A percentile compares a stretch with the other conserved stretches of the same genome.
phyloP scores from a whole-genome alignment of 2,113 vertebrate genomes.

The Rhea americana region DNA sequence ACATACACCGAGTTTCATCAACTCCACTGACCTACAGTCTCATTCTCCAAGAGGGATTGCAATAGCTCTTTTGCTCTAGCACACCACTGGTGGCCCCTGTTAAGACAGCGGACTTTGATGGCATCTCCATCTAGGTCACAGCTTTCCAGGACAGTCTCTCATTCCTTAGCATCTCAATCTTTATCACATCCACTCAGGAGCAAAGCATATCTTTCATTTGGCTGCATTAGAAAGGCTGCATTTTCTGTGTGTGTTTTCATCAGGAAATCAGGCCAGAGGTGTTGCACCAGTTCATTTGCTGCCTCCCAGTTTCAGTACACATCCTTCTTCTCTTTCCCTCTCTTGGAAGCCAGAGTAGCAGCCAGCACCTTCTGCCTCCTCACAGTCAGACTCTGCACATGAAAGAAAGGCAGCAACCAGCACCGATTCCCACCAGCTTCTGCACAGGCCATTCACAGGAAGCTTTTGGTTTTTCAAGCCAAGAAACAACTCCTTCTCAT shows the following conservation, averaged over 20 bases:
- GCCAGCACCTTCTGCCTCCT: background rate
- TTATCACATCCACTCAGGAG: background rate
- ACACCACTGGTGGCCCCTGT: background rate
- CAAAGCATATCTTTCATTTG: background rate
- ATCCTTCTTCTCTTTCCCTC: background rate
- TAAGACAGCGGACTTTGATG: background rate
- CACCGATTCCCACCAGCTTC: background rate
- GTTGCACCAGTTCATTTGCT: background rate
- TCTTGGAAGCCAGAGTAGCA: background rate
- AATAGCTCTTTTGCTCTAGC: background rate
- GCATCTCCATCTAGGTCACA: background rate
- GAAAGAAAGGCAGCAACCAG: background rate
- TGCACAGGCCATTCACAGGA: background rate
- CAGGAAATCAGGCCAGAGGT: background rate
- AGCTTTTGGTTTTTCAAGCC: background rate
- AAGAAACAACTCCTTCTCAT: background rate
- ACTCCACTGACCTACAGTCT: fast-evolving
- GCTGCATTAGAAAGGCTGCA: background rate
- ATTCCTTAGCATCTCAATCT: background rate
- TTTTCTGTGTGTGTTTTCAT: background rate
- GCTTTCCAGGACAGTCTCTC: background rate
- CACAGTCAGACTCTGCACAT: fast-evolving
- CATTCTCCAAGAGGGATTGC: background rate
- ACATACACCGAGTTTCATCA: background rate
- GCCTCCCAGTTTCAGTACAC: background rate